phyloP scores from a whole-genome alignment of 2,797 vertebrate genomes.

The Notoglanidium macrostoma region DNA sequence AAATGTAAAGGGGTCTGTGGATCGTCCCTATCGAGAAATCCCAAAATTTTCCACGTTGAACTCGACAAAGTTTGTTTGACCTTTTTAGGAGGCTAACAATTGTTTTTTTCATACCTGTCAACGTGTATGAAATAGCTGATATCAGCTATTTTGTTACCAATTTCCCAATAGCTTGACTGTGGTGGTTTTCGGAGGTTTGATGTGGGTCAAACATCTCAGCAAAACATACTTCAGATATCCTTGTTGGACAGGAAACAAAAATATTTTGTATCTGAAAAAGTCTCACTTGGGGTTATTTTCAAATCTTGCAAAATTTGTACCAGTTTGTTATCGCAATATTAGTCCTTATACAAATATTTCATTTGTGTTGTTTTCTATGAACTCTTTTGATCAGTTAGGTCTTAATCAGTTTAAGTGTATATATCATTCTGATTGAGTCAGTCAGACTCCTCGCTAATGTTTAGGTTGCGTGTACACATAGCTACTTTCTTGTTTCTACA shows the following conservation, averaged over 20 bases:
- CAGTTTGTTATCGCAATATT: neutral
- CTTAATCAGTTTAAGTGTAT: neutral
- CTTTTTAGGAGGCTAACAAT: neutral
- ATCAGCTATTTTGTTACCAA: neutral
- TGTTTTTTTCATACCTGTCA: neutral
- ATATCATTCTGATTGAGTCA: neutral
- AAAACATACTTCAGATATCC: neutral
- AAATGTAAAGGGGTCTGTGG: neutral
- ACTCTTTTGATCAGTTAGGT: neutral
- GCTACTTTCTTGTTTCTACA: constrained; percentile 56
- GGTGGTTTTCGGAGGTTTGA: neutral
- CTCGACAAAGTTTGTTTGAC: neutral
- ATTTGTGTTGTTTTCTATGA: too few relatives aligned
- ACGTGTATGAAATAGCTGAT: neutral
- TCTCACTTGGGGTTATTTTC: neutral
- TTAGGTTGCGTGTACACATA: neutral
- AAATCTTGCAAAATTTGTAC: neutral
- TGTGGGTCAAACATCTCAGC: neutral
- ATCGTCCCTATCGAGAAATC: neutral
- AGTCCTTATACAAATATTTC: too few relatives aligned
- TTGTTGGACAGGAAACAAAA: neutral
- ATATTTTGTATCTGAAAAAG: neutral
- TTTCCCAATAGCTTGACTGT: neutral
- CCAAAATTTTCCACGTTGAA: neutral
- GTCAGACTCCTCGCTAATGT: neutral